Base-by-base conservation (phyloP, 2,888 invertebrate genomes). In the Anoncus sp. region DNA sequence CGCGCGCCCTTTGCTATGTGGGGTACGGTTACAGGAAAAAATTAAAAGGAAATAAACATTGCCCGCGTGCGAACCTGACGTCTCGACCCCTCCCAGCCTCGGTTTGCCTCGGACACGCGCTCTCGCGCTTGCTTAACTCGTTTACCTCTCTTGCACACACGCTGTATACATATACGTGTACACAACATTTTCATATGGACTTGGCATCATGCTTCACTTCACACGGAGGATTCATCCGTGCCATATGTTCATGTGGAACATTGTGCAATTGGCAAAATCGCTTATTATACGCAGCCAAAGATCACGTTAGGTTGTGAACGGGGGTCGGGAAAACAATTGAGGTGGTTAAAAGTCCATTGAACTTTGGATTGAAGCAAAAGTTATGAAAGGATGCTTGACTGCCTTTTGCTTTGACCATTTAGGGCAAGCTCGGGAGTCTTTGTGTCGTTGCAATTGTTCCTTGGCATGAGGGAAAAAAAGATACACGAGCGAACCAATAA, bases 1-100 rank as follows among this genome's bases (percentile, higher is more conserved):
- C 85, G 87, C 82, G 84, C n/a, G 81, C 84, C 66, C 71, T 55
- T 75, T n/a, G n/a, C n/a, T n/a, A 38, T 53, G n/a, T 59, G 72
- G 81, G 84, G 81, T 81, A 82, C 84, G 4, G 7, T 31, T 18
- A 12, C 49, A n/a, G n/a, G n/a, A n/a, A n/a, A n/a, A n/a, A n/a
- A n/a, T n/a, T n/a, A n/a, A n/a, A n/a, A n/a, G n/a, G 49, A 20
- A 20, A 49, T 20, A 10, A 85, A 86, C 83, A 84, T 77, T 80
- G 77, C 62, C 83, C 81, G n/a, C 84, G 85, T 84, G 88, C 87
- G 87, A 87, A 87, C 80, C 84, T 86, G 88, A 88, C 88, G 78
- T 85, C 83, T 80, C 84, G 87, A 86, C 83, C 87, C 88, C 88
- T 87, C 88, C 88, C 85, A 88, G 69, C 51, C 60, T 7, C 31